A percentile compares a stretch with the other conserved stretches of the same genome.
Conservation (phyloP, 2,113 vertebrate genomes). For the Crotalus viridis region DNA sequence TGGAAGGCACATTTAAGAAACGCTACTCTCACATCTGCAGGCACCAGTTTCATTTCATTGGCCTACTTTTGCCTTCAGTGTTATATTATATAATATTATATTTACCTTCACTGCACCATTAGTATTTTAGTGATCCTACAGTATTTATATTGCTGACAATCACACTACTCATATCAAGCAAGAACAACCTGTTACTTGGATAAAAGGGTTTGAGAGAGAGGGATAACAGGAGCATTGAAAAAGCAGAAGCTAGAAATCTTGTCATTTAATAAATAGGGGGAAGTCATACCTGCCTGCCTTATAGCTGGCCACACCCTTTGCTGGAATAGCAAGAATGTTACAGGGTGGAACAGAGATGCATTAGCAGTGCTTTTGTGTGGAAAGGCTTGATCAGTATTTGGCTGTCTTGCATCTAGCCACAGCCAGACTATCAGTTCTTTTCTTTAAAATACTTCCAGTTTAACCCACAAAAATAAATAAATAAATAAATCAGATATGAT, state of each 20-base stretch:
- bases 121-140: background rate
- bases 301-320: conserved; percentile 42
- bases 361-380: conserved; percentile 44
- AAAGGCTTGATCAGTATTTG: conserved; percentile 55
- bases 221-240: conserved; percentile 46
- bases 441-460: conserved; percentile 26
- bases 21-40: background rate
- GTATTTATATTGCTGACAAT: conserved; percentile 6
- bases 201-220: conserved; percentile 30
- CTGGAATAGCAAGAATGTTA: conserved; percentile 50
- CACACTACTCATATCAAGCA: background rate
- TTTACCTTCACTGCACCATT: background rate
- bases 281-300: conserved; percentile 60
- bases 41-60: background rate
- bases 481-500: conserved; percentile 3
- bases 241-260: conserved; percentile 55
- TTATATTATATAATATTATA: background rate
- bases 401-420: conserved; percentile 53
- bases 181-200: background rate
- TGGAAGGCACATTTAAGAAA: background rate
- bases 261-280: conserved; percentile 35
- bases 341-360: conserved; percentile 56
- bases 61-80: background rate
- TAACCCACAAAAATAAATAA: conserved; percentile 21
- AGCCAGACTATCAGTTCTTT: conserved; percentile 26